These are phyloP conservation scores for Athripsodes cinereus DNA, from an alignment of 2,888 invertebrate genomes.

Conservation along the genomic window DNA sequence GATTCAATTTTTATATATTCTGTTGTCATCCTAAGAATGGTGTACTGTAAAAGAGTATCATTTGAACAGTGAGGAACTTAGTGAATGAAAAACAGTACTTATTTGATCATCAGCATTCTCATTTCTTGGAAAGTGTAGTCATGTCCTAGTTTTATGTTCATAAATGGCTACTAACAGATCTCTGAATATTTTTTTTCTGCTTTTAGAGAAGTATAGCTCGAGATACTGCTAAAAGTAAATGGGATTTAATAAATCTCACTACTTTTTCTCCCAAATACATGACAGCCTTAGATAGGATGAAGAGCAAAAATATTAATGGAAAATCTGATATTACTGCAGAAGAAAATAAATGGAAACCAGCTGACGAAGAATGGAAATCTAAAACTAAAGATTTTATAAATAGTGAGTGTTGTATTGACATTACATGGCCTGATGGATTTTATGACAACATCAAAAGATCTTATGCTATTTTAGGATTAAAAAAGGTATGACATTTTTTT, in stretches of 20 bases:
- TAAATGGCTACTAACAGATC: too few species aligned
- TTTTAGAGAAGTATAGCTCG: not conserved
- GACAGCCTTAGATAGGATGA: conserved; percentile 7
- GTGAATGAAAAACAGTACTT: too few species aligned
- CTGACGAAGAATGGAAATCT: conserved; percentile 6
- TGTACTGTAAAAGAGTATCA: too few species aligned
- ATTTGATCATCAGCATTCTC: too few species aligned
- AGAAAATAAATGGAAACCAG: not conserved
- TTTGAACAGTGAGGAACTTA: too few species aligned
- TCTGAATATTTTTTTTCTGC: not conserved
- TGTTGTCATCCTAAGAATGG: too few species aligned
- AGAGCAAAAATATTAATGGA: not conserved
- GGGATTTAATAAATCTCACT: conserved; percentile 11
- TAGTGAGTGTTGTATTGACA: conserved; percentile 8
- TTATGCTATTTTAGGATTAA: not conserved
- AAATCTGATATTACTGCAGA: not conserved
- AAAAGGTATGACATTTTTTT: not conserved
- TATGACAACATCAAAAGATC: not conserved
- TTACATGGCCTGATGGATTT: conserved; percentile 11
- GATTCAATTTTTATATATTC: too few species aligned
- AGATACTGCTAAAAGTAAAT: conserved; percentile 4
- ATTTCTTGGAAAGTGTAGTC: too few species aligned
- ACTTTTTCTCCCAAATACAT: conserved; percentile 17
- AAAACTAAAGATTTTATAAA: conserved; percentile 6
- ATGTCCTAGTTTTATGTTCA: too few species aligned